Evolutionary conservation across 37 sponge, comb jelly and placozoan species (phyloP), one percentile per base, ranked within the genome.

Genomic region (Mnemiopsis leidyi): DNA sequence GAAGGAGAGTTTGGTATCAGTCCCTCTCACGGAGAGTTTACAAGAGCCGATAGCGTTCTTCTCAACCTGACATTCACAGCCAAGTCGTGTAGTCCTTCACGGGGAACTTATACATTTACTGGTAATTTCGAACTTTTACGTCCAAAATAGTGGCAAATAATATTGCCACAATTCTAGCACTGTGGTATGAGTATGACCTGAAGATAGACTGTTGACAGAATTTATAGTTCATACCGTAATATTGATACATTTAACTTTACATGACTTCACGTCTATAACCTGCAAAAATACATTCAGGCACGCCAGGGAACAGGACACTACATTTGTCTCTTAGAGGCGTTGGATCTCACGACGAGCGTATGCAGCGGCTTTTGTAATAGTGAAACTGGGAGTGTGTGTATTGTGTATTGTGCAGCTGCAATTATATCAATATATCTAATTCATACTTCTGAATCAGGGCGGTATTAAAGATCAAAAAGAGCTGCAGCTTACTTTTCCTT

Each of bases 331-430:
- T 77, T 32, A 18, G 36, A 34, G 79, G 79, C 5, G 34, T 32
- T 5, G 79, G 79, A 20, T 77, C 79, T 9, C 79, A 77, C 36
- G 79, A 77, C 18, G 79, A 77, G 79, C 26, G 79, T 32, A 77
- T 77, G 79, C 79, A 77, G 36, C 79, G 79, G 30, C 79, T 77
- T 32, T 3, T 77, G 79, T 77, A 69, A 25, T 13, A n/a, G n/a
- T n/a, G n/a, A n/a, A n/a, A n/a, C n/a, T n/a, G n/a, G n/a, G n/a
- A n/a, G n/a, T n/a, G n/a, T n/a, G n/a, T n/a, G n/a, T n/a, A n/a
- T n/a, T n/a, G n/a, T n/a, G n/a, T n/a, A n/a, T n/a, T n/a, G n/a
- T n/a, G n/a, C n/a, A n/a, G n/a, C n/a, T n/a, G n/a, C n/a, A n/a
- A n/a, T n/a, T n/a, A n/a, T n/a, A n/a, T n/a, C n/a, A n/a, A n/a